A percentile compares a stretch with the other conserved stretches of the same genome.
Evolutionary conservation across 2,888 invertebrate species (phyloP).

Genomic region (Smittia sp.): DNA sequence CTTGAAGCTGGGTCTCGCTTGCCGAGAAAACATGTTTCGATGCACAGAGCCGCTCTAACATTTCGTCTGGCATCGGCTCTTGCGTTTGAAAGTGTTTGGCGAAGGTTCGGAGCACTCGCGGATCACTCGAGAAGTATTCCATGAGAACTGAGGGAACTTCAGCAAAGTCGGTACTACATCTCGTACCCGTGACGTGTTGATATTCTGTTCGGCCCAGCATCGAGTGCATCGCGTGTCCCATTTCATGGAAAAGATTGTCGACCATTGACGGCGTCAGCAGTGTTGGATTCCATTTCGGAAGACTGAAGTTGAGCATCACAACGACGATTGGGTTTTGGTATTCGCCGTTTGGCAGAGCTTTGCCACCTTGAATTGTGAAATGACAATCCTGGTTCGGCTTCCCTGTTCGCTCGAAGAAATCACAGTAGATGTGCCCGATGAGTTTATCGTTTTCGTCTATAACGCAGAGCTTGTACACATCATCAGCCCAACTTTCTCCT

Average conservation of each 20-base stretch:
- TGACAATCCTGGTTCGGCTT: conserved; percentile 98
- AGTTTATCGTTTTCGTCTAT: conserved; percentile 75
- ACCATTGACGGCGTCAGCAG: conserved; percentile 79
- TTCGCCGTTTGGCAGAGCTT: conserved; percentile 68
- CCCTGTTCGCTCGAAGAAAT: conserved; percentile 86
- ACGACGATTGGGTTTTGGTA: conserved; percentile 93
- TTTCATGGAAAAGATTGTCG: conserved; percentile 97
- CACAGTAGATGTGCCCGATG: conserved; percentile 94
- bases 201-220: conserved; percentile 94
- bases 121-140: conserved; percentile 95
- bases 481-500: conserved; percentile 84
- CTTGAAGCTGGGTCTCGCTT: conserved; percentile 83
- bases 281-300: conserved; percentile 73
- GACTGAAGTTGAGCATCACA: conserved; percentile 82
- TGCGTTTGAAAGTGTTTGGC: conserved; percentile 89
- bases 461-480: conserved; percentile 91
- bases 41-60: conserved; percentile 75
- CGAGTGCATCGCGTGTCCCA: conserved; percentile 98
- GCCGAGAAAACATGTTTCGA: conserved; percentile 86
- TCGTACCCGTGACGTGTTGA: conserved; percentile 96
- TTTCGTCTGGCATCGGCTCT: conserved; percentile 74
- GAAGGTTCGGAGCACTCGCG: conserved; percentile 77
- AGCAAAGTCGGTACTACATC: conserved; percentile 96
- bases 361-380: conserved; percentile 95
- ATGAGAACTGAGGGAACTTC: conserved; percentile 98